phyloP scores from a whole-genome alignment of 1,140 invertebrate species.

The Drosophila albomicans region DNA sequence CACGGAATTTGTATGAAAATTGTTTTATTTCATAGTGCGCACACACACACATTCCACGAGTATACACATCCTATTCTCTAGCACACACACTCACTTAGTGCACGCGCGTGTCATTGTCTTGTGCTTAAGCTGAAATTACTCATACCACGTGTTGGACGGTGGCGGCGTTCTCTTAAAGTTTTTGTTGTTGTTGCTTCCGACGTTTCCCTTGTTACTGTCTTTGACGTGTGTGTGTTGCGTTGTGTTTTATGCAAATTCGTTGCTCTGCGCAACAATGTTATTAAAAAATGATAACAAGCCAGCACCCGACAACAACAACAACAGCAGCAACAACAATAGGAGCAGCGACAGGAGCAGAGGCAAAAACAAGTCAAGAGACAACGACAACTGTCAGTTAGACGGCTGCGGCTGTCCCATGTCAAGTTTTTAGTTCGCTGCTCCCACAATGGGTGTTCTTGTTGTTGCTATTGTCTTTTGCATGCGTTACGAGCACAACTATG shows the following conservation, averaged over 20 bases:
- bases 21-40: conserved; percentile 72
- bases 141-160: conserved; percentile 71
- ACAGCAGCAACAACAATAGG: conserved; percentile 16
- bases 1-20: conserved; percentile 84
- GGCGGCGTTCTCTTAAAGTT: conserved; percentile 19
- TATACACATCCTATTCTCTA: conserved; percentile 4
- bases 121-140: conserved; percentile 81
- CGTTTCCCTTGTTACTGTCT: conserved; percentile 13
- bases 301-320: conserved; percentile 48
- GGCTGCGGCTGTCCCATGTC: conserved; percentile 80
- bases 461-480: conserved; percentile 72
- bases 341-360: conserved; percentile 22
- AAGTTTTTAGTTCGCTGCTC: conserved; percentile 76
- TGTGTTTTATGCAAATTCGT: conserved; percentile 78
- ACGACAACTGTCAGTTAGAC: conserved; percentile 79
- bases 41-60: conserved; percentile 28
- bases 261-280: conserved; percentile 81
- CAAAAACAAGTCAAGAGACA: conserved; percentile 57
- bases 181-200: background rate
- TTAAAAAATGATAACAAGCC: conserved; percentile 83
- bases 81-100: conserved; percentile 45
- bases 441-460: conserved; percentile 44
- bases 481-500: conserved; percentile 65
- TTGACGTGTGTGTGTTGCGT: conserved; percentile 20
- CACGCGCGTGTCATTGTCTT: conserved; percentile 76